These are phyloP conservation scores for Cyphomyrus plagiostoma DNA, from an alignment of 2,113 vertebrate genomes.

Conservation along the genomic window DNA sequence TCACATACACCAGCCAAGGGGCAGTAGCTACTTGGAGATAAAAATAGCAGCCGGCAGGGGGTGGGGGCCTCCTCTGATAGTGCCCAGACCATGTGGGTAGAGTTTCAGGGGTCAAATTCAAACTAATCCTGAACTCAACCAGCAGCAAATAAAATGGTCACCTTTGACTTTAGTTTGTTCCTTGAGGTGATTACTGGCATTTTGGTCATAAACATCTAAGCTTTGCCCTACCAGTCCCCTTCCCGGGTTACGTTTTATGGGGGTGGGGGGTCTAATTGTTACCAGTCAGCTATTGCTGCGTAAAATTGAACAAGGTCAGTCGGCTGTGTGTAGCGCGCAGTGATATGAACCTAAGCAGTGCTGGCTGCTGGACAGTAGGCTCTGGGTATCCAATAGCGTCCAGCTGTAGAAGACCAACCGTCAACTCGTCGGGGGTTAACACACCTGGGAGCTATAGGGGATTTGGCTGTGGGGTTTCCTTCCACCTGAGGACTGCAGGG, in stretches of 20 bases:
- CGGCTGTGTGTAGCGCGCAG: background rate
- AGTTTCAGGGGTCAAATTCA: background rate
- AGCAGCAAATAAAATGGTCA: constrained; percentile 11
- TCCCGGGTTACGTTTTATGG: background rate
- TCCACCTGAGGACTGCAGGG: constrained; percentile 74
- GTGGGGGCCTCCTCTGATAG: background rate
- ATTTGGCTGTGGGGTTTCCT: constrained; percentile 71
- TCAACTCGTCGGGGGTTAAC: background rate
- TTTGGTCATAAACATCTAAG: constrained; percentile 10
- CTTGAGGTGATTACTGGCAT: background rate
- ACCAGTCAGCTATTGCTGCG: background rate
- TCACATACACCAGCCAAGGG: background rate
- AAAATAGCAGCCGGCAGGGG: background rate
- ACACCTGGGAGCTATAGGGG: constrained; percentile 79
- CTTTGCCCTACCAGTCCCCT: background rate
- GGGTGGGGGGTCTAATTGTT: background rate
- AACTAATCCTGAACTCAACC: constrained; percentile 3
- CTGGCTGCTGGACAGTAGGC: background rate
- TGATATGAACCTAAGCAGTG: background rate
- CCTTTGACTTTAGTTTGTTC: constrained; percentile 8
- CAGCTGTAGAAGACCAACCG: background rate
- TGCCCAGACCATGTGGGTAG: background rate
- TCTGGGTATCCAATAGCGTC: background rate
- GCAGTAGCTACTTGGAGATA: background rate
- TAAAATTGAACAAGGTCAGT: background rate